Evolutionary conservation across 1,140 invertebrate genomes (phyloP), one percentile per base, ranked within the genome.

Genomic region (Macrosteles quadrilineatus): DNA sequence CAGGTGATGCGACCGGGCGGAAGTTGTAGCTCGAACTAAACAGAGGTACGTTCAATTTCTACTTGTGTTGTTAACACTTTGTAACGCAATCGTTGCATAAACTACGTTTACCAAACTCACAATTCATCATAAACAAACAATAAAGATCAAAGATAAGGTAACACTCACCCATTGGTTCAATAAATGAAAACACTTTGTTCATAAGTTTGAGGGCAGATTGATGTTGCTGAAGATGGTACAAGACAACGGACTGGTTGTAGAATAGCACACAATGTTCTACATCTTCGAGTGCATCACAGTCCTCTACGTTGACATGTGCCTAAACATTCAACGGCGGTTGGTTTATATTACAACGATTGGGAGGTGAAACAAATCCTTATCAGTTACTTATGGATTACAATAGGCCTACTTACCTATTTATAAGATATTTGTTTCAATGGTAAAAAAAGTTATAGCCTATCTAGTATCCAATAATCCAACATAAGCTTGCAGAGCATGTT

Each of bases 191-290:
- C 1, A 93, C 78, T 74, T 87, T 88, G 70, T 90, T 90, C 59
- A 96, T 82, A 53, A 94, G 85, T 23, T 86, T 83, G 17, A 92
- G 79, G 4, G 93, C 89, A 67, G 88, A 84, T 53, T 87, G 87
- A 78, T 92, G 93, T 77, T 96, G 90, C 68, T 87, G 86, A 0
- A 89, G 86, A 75, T 94, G 91, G 79, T 90, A 96, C 2, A 93
- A 83, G 11, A 95, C 76, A 0, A 96, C 86, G 1, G 93, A 92
- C 76, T 94, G 91, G 79, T 95, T 96, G 77, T 91, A 96, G 57
- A 87, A 85, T 3, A 85, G 78, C 55, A 88, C 85, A 76, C 88
- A 89, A 73, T 88, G 87, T 69, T 90, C 88, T 12, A 90, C 85
- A 80, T 91, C 89, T 69, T 86, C 84, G 2, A 85, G 67, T 32